These are phyloP conservation scores for Zenarchopterus dispar DNA, from an alignment of 2,797 vertebrate genomes.

Conservation along the genomic window DNA sequence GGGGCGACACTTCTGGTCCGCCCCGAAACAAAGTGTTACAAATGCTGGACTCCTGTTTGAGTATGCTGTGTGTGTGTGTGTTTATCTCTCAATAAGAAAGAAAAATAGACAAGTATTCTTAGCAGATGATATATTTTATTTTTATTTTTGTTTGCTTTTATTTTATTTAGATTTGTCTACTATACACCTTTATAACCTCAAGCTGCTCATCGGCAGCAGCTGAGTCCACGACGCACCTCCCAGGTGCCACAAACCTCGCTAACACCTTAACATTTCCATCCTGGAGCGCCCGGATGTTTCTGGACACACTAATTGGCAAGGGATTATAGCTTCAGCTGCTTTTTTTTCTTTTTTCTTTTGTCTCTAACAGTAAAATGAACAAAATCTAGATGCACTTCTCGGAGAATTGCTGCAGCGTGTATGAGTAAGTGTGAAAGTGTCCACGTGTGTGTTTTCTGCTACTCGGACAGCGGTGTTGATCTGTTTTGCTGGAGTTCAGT, in stretches of 20 bases:
- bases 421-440: slow-evolving; percentile 4
- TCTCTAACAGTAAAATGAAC: slow-evolving; percentile 56
- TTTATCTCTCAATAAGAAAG: slow-evolving; percentile 44
- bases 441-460: slow-evolving; percentile 28
- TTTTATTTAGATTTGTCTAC: slow-evolving; percentile 44
- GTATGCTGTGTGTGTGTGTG: slow-evolving; percentile 43
- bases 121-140: slow-evolving; percentile 61
- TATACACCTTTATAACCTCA: neutral
- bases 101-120: slow-evolving; percentile 61
- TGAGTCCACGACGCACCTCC: slow-evolving; percentile 54
- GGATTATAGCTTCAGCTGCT: slow-evolving; percentile 39
- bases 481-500: slow-evolving; percentile 17
- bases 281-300: no score
- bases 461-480: slow-evolving; percentile 46
- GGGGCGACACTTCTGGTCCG: slow-evolving; percentile 24
- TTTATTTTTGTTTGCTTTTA: slow-evolving; percentile 56
- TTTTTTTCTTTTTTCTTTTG: slow-evolving; percentile 25
- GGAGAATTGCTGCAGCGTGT: slow-evolving; percentile 59
- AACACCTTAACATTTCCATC: slow-evolving; percentile 41
- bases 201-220: neutral
- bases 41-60: slow-evolving; percentile 66
- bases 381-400: slow-evolving; percentile 70
- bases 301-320: slow-evolving; percentile 48
- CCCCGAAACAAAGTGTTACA: slow-evolving; percentile 44
- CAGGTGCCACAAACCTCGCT: slow-evolving; percentile 51